Percentiles rank a stretch among this genome's conserved stretches.
These are phyloP conservation scores for Sebastes matsubarae DNA, from an alignment of 2,797 vertebrate species.

Conservation along the genomic window DNA sequence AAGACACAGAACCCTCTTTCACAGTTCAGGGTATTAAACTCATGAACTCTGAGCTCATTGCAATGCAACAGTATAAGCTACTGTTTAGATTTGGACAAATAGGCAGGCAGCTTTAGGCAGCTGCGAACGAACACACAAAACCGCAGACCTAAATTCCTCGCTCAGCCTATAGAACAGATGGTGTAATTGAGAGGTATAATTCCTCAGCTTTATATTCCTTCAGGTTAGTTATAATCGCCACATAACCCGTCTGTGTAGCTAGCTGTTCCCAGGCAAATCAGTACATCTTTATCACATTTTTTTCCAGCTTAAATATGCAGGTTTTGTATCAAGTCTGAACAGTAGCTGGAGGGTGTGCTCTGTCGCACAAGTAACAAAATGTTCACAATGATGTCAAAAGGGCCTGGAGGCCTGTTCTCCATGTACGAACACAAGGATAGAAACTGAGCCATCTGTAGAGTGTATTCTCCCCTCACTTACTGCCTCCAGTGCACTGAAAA, in stretches of 20 bases:
- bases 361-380: neutral
- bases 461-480: neutral
- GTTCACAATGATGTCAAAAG: neutral
- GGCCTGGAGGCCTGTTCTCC: neutral
- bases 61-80: neutral
- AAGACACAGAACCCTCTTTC: neutral
- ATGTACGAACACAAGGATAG: neutral
- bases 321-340: neutral
- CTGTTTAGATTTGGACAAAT: neutral
- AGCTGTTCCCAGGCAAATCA: neutral
- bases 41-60: constrained; percentile 1
- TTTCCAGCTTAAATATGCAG: neutral
- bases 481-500: neutral
- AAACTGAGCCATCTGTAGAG: neutral
- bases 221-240: neutral
- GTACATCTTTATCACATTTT: neutral
- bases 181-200: neutral
- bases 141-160: neutral
- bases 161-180: neutral
- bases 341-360: neutral
- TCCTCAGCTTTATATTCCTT: neutral
- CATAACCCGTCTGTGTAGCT: neutral
- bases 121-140: neutral
- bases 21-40: constrained; percentile 5
- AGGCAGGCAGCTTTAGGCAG: neutral